These are phyloP conservation scores for Xenentodon cancila DNA, from an alignment of 2,797 vertebrate species.

Conservation along the genomic window DNA sequence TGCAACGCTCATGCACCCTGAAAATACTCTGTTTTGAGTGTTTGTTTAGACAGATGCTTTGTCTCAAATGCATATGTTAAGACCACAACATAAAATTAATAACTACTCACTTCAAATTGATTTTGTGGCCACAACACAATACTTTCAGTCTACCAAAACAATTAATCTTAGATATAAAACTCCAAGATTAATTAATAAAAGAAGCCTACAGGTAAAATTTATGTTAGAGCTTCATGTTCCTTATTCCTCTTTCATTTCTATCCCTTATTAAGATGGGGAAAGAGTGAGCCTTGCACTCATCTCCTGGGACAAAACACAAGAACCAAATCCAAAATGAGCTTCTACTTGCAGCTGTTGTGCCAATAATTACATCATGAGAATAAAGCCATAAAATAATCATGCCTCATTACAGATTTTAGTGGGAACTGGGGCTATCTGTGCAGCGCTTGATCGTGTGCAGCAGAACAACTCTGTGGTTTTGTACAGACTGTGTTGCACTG, in stretches of 20 bases:
- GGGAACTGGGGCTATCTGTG: too few relatives aligned
- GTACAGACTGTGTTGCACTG: conserved; percentile 3
- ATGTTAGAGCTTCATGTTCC: conserved; percentile 6
- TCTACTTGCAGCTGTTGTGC: conserved; percentile 26
- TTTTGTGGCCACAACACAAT: background rate
- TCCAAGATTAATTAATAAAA: conserved; percentile 9
- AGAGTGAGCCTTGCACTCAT: conserved; percentile 12
- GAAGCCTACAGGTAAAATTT: conserved; percentile 18
- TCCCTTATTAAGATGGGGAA: conserved; percentile 22
- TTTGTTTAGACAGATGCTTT: background rate
- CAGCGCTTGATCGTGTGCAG: conserved; percentile 3
- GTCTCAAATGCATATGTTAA: background rate
- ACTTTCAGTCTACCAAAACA: background rate
- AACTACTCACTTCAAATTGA: too few relatives aligned
- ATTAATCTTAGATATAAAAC: conserved; percentile 19
- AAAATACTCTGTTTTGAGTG: background rate
- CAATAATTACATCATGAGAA: conserved; percentile 42
- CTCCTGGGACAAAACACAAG: conserved; percentile 42
- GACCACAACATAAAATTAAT: too few relatives aligned
- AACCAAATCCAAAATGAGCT: conserved; percentile 31
- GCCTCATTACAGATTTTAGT: conserved; percentile 11
- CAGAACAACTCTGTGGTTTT: background rate
- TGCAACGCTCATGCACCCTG: background rate
- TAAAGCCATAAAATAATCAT: conserved; percentile 1
- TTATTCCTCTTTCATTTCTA: conserved; percentile 21